Conservation (phyloP, 2,888 invertebrate species). For the Mongoloraphidia duomilia region DNA sequence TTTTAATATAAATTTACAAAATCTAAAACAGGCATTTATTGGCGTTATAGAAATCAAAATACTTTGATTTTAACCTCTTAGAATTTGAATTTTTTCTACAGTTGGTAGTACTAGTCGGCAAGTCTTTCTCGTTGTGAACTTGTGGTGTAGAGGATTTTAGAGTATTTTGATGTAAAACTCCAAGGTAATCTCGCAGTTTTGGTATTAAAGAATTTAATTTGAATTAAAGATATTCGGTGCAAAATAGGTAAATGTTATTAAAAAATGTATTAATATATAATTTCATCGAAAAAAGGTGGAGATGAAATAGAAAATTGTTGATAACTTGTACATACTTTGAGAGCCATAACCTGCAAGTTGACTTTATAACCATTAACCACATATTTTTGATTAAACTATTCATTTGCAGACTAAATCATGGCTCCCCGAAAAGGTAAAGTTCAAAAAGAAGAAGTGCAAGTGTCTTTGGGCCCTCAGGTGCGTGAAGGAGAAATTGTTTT, state of each 20-base stretch:
- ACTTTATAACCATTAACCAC: background rate
- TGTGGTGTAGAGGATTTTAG: background rate
- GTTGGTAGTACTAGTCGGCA: background rate
- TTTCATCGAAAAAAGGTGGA: no score
- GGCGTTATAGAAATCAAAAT: background rate
- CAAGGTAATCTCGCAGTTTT: background rate
- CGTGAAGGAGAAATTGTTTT: slow-evolving; percentile 96
- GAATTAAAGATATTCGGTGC: background rate
- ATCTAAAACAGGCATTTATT: no score
- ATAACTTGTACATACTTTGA: no score
- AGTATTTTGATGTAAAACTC: background rate
- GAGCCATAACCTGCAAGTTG: background rate
- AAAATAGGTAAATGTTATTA: background rate
- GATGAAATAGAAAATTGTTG: no score
- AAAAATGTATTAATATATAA: background rate
- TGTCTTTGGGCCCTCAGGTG: slow-evolving; percentile 89
- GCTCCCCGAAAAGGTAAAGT: slow-evolving; percentile 96
- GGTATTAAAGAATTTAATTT: background rate
- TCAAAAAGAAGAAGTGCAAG: slow-evolving; percentile 93
- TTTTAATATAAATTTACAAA: no score
- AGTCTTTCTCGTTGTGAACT: background rate
- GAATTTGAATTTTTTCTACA: background rate
- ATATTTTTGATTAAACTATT: slow-evolving; percentile 7
- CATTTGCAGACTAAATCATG: slow-evolving; percentile 43
- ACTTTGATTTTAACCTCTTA: background rate